A percentile compares a stretch with the other conserved stretches of the same genome.
Conservation (phyloP, 2,113 vertebrate species). For the Brachyhypopomus gauderio region DNA sequence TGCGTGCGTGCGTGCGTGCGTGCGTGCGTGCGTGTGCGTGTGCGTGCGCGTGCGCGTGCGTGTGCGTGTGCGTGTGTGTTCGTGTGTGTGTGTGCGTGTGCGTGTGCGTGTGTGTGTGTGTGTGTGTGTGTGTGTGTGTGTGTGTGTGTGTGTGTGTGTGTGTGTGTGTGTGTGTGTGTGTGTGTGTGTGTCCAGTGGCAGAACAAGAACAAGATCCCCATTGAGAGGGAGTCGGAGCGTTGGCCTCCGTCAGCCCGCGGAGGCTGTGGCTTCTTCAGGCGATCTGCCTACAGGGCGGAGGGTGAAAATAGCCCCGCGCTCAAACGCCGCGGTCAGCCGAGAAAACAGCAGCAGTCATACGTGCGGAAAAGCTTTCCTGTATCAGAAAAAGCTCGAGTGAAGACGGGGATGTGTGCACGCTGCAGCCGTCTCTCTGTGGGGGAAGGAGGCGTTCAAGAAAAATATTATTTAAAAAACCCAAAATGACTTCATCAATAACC, state of each 20-base stretch:
- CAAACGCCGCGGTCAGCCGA: no score
- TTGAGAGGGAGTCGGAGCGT: constrained; percentile 69
- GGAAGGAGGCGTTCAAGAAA: constrained; percentile 48
- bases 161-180: constrained; percentile 10
- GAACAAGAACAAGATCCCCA: constrained; percentile 67
- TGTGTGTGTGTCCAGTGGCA: constrained; percentile 62
- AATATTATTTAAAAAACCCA: constrained; percentile 62
- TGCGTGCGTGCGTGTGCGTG: no score
- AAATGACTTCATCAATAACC: constrained; percentile 69
- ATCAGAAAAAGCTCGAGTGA: neutral
- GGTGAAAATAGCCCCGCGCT: constrained; percentile 74
- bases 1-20: constrained; percentile 59
- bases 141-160: constrained; percentile 54
- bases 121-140: constrained; percentile 64
- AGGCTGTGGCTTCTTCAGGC: constrained; percentile 70
- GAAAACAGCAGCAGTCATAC: neutral
- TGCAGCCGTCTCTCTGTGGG: no score
- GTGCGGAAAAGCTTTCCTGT: constrained; percentile 24
- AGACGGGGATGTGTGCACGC: neutral
- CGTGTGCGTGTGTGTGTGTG: constrained; percentile 32
- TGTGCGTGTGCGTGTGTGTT: constrained; percentile 64
- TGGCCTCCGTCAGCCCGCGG: constrained; percentile 59
- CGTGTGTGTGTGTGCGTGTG: no score
- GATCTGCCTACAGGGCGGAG: neutral
- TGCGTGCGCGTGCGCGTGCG: constrained; percentile 54